Percentiles rank a stretch among this genome's conserved stretches.
These are phyloP conservation scores for Anseranas semipalmata DNA, from an alignment of 2,113 vertebrate species.

Conservation along the genomic window DNA sequence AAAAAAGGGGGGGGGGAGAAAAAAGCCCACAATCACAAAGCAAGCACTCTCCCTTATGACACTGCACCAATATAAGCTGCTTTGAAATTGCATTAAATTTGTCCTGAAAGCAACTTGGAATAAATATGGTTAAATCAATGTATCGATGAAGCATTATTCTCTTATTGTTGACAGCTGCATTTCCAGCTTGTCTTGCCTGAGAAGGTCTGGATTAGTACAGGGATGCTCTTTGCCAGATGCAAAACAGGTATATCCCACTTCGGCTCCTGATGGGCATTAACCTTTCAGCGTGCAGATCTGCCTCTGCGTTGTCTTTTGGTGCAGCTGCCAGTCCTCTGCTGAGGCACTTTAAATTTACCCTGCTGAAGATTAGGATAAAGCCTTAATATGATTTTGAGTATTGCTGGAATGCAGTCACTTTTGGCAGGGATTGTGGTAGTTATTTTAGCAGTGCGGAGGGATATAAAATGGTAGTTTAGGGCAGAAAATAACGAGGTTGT, in stretches of 20 bases:
- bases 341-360: not conserved
- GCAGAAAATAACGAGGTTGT: constrained; percentile 20
- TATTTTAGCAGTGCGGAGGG: not conserved
- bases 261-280: accelerated
- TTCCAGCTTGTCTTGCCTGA: not conserved
- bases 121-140: not conserved
- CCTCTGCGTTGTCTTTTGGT: not conserved
- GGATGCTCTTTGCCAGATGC: not conserved
- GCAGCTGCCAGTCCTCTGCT: not conserved
- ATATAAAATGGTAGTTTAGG: constrained; percentile 11
- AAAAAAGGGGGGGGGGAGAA: too few species aligned
- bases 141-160: not conserved
- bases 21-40: not conserved
- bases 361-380: not conserved
- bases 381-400: not conserved
- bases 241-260: not conserved
- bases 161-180: not conserved
- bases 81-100: not conserved
- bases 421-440: not conserved
- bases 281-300: not conserved
- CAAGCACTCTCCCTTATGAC: not conserved
- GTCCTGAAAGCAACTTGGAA: not conserved
- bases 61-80: not conserved
- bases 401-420: not conserved
- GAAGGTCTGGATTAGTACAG: not conserved